Percentiles rank a stretch among this genome's conserved stretches.
Evolutionary conservation across 2,113 vertebrate species (phyloP).

Genomic region (Otis tarda): DNA sequence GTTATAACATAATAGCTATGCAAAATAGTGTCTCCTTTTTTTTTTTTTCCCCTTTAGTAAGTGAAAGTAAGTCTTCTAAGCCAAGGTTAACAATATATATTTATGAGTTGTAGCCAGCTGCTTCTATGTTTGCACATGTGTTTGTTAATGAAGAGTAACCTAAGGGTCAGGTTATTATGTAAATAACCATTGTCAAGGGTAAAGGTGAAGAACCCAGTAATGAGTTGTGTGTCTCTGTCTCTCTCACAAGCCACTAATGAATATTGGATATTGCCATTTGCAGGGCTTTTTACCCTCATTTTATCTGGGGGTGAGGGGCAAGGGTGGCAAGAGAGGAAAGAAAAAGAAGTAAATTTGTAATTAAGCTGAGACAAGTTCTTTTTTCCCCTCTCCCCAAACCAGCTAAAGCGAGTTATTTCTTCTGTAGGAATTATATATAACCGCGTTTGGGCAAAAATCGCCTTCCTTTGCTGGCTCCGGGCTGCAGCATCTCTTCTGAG

Average conservation of each 20-base stretch:
- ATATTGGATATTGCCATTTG: slow-evolving; percentile 65
- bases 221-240: slow-evolving; percentile 66
- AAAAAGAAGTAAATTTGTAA: slow-evolving; percentile 41
- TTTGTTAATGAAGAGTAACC: slow-evolving; percentile 85
- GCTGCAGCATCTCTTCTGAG: slow-evolving; percentile 8
- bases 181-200: slow-evolving; percentile 79
- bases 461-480: background rate
- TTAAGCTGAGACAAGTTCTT: slow-evolving; percentile 33
- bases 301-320: slow-evolving; percentile 36
- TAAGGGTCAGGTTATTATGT: slow-evolving; percentile 84
- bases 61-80: slow-evolving; percentile 63
- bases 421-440: background rate
- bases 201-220: slow-evolving; percentile 81
- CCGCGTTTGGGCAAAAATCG: background rate
- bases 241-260: slow-evolving; percentile 65
- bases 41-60: background rate
- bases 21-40: slow-evolving; percentile 27
- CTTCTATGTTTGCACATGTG: slow-evolving; percentile 73
- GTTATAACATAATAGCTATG: slow-evolving; percentile 35
- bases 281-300: slow-evolving; percentile 57
- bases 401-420: background rate
- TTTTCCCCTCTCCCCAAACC: background rate
- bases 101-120: slow-evolving; percentile 75
- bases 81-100: slow-evolving; percentile 73
- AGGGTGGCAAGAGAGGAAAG: background rate